Evolutionary conservation across 1,140 invertebrate species (phyloP), one percentile per base, ranked within the genome.

Genomic region (Papilio polytes): DNA sequence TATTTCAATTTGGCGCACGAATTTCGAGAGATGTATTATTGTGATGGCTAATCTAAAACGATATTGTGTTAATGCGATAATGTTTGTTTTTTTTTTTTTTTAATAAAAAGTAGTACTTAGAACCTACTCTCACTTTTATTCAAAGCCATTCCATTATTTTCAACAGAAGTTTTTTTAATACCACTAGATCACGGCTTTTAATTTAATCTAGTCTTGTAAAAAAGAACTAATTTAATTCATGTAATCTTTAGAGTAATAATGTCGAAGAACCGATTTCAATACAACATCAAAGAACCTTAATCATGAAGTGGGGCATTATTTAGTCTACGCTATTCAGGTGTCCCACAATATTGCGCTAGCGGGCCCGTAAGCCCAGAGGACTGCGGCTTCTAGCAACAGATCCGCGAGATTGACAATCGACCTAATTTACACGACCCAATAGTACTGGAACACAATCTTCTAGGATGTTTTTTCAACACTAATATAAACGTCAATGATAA

Each of bases 1-100:
- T 76, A 51, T 76, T 76, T 76, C 74, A 46, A 76, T 76, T 76
- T 76, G 46, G 18, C 74, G 44, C 12, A 76, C 46, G 46, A 76
- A 20, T 10, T 76, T 76, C n/a, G 18, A 26, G 74, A 76, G 12
- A 53, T 76, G n/a, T 73, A n/a, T 41, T 26, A 51, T 76, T 51
- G 46, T 76, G 12, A 74, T 9, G 46, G 46, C 0, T 51, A 76
- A 76, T 76, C 41, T 53, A 48, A 76, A 22, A 44, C n/a, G n/a
- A 48, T 13, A 63, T 18, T 63, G 20, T 63, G 0, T 63, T 26
- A 63, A 63, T 59, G 56, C 2, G 56, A 22, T 22, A 59, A 59
- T 8, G 8, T 63, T 63, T 10, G 6, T 53, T 59, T 59, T 0
- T 59, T n/a, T 0, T 59, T n/a, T 59, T 7, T 22, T 8, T 63